A percentile compares a stretch with the other conserved stretches of the same genome.
These are phyloP conservation scores for Oncopodura yosiiana DNA, from an alignment of 1,140 invertebrate species.

Conservation along the genomic window DNA sequence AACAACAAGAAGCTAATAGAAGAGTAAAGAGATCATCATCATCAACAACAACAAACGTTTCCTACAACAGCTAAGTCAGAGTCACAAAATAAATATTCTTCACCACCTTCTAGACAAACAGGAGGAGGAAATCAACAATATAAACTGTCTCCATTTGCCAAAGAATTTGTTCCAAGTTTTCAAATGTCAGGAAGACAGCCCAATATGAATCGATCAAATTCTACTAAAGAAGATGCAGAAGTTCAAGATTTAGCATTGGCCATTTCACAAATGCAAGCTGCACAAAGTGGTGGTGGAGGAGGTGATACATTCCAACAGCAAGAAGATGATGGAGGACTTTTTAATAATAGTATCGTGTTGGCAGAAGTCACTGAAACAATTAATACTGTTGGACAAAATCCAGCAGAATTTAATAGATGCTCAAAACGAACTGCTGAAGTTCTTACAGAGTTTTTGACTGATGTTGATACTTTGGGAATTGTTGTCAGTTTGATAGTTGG, in stretches of 20 bases:
- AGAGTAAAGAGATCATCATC: neutral
- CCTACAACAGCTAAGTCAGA: neutral
- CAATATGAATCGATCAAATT: neutral
- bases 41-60: neutral
- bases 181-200: neutral
- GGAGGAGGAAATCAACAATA: neutral
- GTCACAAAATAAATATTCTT: neutral
- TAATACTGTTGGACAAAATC: conserved; percentile 15
- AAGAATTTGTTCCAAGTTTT: conserved; percentile 22
- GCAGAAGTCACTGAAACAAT: conserved; percentile 24
- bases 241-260: conserved; percentile 13
- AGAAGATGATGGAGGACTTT: no score
- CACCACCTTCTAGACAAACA: neutral
- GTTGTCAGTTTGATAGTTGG: conserved; percentile 28
- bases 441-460: conserved; percentile 14
- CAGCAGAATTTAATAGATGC: conserved; percentile 17
- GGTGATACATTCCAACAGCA: neutral
- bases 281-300: neutral
- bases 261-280: conserved; percentile 8
- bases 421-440: conserved; percentile 15
- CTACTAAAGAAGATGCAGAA: neutral
- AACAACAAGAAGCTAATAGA: neutral
- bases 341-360: conserved; percentile 4
- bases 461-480: conserved; percentile 27
- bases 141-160: conserved; percentile 17